Percentiles rank a stretch among this genome's conserved stretches.
phyloP scores from a whole-genome alignment of 2,797 vertebrate genomes.

The Dicrostonyx torquatus region DNA sequence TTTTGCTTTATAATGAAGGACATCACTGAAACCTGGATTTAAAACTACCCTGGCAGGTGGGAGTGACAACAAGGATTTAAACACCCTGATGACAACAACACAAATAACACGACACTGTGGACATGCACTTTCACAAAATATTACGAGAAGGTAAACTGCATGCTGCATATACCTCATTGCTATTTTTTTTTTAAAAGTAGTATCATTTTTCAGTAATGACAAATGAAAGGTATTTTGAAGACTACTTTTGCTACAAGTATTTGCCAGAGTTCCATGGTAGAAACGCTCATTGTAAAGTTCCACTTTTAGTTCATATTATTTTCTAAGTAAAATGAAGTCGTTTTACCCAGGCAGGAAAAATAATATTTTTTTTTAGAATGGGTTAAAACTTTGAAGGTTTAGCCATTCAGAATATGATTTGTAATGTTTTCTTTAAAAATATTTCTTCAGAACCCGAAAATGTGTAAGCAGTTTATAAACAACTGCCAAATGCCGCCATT shows the following conservation, averaged over 20 bases:
- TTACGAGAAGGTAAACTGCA: neutral
- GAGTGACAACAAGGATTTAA: neutral
- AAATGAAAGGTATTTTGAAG: neutral
- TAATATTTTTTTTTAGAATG: slow-evolving; percentile 37
- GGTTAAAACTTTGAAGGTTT: slow-evolving; percentile 30
- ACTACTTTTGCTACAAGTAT: neutral
- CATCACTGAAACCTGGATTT: neutral
- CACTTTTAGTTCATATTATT: neutral
- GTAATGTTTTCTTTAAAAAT: neutral
- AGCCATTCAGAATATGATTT: slow-evolving; percentile 43
- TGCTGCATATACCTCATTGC: neutral
- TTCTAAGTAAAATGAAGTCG: neutral
- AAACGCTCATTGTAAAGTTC: neutral
- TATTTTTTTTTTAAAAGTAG: neutral
- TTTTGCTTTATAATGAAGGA: slow-evolving; percentile 27
- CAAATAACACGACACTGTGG: neutral
- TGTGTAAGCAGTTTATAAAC: neutral
- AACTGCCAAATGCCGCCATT: neutral
- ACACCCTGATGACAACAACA: neutral
- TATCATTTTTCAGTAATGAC: neutral
- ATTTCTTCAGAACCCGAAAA: slow-evolving; percentile 7
- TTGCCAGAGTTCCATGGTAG: neutral
- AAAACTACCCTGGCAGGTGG: neutral
- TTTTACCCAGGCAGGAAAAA: neutral
- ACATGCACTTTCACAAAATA: neutral